These are phyloP conservation scores for Leptocoma aspasia DNA, from an alignment of 2,113 vertebrate genomes.

Conservation along the genomic window DNA sequence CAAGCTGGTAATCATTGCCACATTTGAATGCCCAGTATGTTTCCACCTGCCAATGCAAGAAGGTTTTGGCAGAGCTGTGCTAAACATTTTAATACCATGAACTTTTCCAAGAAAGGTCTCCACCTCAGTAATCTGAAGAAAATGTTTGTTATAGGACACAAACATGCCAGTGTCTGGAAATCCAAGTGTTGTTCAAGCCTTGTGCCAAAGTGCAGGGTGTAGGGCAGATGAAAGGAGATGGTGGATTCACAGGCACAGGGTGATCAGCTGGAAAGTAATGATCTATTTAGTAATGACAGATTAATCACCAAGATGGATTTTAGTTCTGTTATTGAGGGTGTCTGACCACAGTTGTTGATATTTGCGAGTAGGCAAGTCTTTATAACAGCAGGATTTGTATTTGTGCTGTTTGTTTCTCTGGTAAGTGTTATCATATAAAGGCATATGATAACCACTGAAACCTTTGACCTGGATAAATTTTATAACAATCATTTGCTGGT, in stretches of 20 bases:
- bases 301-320: not conserved
- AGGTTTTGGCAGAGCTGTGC: not conserved
- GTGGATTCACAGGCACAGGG: not conserved
- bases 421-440: too few species aligned
- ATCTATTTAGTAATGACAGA: not conserved
- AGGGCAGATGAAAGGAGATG: not conserved
- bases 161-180: not conserved
- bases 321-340: not conserved
- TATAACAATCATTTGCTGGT: not conserved
- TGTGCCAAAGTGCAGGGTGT: not conserved
- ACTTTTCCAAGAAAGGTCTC: not conserved
- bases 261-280: not conserved
- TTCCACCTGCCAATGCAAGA: not conserved
- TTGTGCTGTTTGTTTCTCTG: not conserved
- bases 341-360: not conserved
- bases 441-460: not conserved
- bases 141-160: not conserved
- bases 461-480: not conserved
- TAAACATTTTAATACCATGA: not conserved
- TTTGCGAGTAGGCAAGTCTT: not conserved
- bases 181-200: not conserved
- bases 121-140: not conserved
- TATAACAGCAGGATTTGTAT: not conserved
- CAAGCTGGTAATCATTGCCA: not conserved
- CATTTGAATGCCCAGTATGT: not conserved